Conservation (phyloP, 2,113 vertebrate genomes). For the Barnardius zonarius region DNA sequence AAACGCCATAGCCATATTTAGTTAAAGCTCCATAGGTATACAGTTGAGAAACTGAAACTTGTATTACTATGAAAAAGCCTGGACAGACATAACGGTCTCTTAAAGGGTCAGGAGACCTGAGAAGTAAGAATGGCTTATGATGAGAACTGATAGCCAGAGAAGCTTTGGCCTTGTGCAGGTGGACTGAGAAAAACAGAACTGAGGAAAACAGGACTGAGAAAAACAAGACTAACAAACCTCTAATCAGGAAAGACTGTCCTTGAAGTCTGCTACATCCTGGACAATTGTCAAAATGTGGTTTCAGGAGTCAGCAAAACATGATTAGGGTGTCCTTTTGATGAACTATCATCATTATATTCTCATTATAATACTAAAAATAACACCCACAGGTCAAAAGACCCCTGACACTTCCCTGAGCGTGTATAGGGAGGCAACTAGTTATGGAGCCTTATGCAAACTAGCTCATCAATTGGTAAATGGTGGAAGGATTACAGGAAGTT, state of each 20-base stretch:
- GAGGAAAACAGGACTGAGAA: background rate
- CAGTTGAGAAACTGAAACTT: background rate
- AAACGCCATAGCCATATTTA: background rate
- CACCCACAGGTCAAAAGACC: background rate
- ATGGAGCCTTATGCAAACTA: background rate
- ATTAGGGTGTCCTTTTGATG: background rate
- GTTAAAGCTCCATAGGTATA: background rate
- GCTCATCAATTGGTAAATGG: background rate
- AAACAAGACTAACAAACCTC: background rate
- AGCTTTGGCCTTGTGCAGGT: background rate
- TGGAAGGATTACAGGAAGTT: background rate
- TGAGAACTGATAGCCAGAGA: background rate
- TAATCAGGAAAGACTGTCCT: background rate
- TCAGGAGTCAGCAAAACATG: background rate
- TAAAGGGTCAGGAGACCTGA: background rate
- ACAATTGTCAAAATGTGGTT: background rate
- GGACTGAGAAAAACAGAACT: background rate
- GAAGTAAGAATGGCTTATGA: background rate
- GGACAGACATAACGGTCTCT: background rate
- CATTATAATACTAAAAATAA: background rate
- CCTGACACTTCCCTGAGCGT: background rate
- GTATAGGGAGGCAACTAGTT: background rate
- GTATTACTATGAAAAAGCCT: background rate
- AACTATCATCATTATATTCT: background rate
- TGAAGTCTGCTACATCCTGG: background rate